phyloP scores from a whole-genome alignment of 2,797 vertebrate species.

The Sebastiscus tertius region DNA sequence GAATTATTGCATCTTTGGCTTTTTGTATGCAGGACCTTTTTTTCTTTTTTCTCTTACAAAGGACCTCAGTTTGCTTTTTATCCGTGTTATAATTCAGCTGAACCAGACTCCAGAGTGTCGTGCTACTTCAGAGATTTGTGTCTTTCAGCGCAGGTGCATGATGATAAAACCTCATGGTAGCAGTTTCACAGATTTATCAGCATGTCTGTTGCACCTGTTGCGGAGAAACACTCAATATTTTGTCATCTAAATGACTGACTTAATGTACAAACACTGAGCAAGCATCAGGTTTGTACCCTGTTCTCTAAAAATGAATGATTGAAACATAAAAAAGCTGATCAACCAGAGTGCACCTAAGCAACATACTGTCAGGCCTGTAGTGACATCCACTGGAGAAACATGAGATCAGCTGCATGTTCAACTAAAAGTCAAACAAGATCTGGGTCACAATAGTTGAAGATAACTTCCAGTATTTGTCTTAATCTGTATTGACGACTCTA shows the following conservation, averaged over 20 bases:
- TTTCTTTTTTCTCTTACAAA: slow-evolving; percentile 14
- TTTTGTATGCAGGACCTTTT: slow-evolving; percentile 43
- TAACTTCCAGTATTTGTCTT: neutral
- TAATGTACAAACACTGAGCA: slow-evolving; percentile 17
- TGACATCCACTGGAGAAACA: slow-evolving; percentile 59
- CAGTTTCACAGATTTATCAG: slow-evolving; percentile 21
- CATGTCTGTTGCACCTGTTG: slow-evolving; percentile 25
- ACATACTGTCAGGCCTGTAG: slow-evolving; percentile 22
- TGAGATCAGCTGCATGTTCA: slow-evolving; percentile 18
- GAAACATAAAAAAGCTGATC: slow-evolving; percentile 10
- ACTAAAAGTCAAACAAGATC: neutral
- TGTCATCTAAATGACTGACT: slow-evolving; percentile 27
- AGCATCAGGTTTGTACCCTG: neutral
- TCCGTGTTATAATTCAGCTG: slow-evolving; percentile 42
- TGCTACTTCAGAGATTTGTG: slow-evolving; percentile 29
- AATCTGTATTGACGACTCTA: neutral
- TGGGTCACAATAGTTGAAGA: neutral
- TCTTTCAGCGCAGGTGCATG: slow-evolving; percentile 18
- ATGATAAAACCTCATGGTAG: slow-evolving; percentile 32
- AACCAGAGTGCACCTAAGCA: neutral
- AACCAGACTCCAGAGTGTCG: slow-evolving; percentile 33
- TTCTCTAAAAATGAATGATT: slow-evolving; percentile 14
- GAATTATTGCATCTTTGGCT: slow-evolving; percentile 49
- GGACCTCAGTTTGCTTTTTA: slow-evolving; percentile 22
- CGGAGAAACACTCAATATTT: slow-evolving; percentile 34